Evolutionary conservation across 2,113 vertebrate species (phyloP).

Genomic region (Periophthalmodon schlosseri): DNA sequence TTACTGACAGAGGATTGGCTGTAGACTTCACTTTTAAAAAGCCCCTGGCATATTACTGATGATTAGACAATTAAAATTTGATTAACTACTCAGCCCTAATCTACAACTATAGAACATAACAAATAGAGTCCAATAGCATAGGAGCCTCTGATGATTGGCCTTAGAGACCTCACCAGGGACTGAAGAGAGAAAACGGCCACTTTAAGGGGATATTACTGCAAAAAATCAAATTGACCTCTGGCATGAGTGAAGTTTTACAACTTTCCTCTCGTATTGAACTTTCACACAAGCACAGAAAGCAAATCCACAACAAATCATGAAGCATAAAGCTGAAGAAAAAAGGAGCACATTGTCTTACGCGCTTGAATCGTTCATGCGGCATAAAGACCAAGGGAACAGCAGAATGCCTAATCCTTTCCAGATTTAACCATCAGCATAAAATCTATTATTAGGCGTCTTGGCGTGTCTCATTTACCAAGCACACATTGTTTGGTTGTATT

Average conservation of each 20-base stretch:
- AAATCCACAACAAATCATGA: constrained; percentile 39
- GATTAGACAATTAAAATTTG: too few species aligned
- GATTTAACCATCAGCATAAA: constrained; percentile 70
- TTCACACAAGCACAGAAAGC: constrained; percentile 21
- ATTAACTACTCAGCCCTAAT: too few species aligned
- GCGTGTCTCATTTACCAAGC: constrained; percentile 56
- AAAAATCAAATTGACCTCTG: constrained; percentile 64
- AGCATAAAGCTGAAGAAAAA: constrained; percentile 29
- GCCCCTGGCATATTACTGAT: too few species aligned
- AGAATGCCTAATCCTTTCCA: constrained; percentile 71
- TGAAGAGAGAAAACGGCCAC: constrained; percentile 47
- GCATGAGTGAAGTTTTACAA: constrained; percentile 47
- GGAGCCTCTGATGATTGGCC: constrained; percentile 34
- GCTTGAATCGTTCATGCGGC: constrained; percentile 52
- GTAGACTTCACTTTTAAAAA: too few species aligned
- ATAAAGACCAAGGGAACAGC: constrained; percentile 63
- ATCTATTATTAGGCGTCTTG: constrained; percentile 70
- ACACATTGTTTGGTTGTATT: constrained; percentile 58
- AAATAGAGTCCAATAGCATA: too few species aligned
- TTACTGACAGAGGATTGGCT: too few species aligned
- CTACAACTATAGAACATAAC: not conserved
- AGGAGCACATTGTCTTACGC: constrained; percentile 40
- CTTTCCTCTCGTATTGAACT: constrained; percentile 36
- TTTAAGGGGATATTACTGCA: constrained; percentile 52
- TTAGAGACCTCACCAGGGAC: constrained; percentile 53